Evolutionary conservation across 2,113 vertebrate species (phyloP).

Genomic region (Oenanthe oenanthe): DNA sequence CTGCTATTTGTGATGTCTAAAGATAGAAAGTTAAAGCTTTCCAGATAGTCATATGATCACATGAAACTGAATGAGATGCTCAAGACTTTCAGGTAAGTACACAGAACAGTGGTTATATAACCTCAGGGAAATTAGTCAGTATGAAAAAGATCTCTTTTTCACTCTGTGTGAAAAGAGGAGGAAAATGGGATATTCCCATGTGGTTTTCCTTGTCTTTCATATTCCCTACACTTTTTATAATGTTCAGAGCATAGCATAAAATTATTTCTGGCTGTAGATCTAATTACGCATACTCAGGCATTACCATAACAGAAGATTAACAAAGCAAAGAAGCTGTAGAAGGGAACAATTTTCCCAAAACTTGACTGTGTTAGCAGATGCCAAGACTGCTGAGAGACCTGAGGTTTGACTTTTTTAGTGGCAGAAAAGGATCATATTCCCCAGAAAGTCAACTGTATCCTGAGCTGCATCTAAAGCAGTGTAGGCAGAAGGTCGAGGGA

Average conservation of each 20-base stretch:
- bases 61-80: neutral
- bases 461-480: neutral
- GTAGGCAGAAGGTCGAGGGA: rapidly evolving
- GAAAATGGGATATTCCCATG: neutral
- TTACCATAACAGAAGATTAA: neutral
- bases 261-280: neutral
- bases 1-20: neutral
- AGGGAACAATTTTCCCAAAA: neutral
- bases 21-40: neutral
- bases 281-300: neutral
- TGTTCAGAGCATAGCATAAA: neutral
- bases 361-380: neutral
- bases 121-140: neutral
- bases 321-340: neutral
- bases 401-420: neutral
- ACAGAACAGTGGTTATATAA: neutral
- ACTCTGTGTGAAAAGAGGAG: neutral
- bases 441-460: neutral
- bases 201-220: neutral
- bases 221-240: neutral
- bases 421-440: neutral
- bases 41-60: neutral
- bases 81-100: neutral
- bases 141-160: neutral
- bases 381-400: neutral